Evolutionary conservation across 2,797 vertebrate genomes (phyloP), one percentile per base, ranked within the genome.

Genomic region (Cynodonichthys magdalenae): DNA sequence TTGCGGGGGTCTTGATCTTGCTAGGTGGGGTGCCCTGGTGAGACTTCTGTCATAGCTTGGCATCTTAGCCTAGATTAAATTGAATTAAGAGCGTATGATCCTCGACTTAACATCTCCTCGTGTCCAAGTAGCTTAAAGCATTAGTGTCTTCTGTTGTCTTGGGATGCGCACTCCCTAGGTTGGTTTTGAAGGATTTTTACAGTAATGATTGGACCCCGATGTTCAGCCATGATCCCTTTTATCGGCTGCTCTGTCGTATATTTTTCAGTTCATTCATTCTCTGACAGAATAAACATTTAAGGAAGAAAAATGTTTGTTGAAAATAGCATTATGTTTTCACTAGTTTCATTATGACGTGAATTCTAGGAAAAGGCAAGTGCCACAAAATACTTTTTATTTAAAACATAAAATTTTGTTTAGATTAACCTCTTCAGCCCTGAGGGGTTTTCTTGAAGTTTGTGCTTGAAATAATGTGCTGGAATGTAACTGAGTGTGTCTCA

Each of bases 41-140:
- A 50, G 15, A 46, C 55, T 52, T 27, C 20, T 59, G 55, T 36
- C 55, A 36, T 57, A 17, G 41, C 46, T 49, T 18, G 62, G 45
- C 11, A 5, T 51, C 47, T 66, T 20, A 17, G 34, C 41, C 41
- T n/a, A 34, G 41, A 36, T 66, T 59, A 44, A 59, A 59, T 42
- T 56, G 31, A 41, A 55, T 39, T 27, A 29, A 14, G 44, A 66
- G 36, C 36, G 48, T 44, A 66, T 34, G 47, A 58, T 58, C 28
- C 9, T 59, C 3, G 48, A 46, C 64, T 42, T 48, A 64, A 28
- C 31, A 29, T 51, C 29, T 54, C 44, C 31, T 41, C 20, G 1
- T 49, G 45, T 48, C 62, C 53, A 18, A 41, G 11, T 15, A 20
- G 53, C 42, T 64, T 47, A 56, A 48, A 49, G 41, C 55, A 52